Evolutionary conservation across 1,140 invertebrate species (phyloP), one percentile per base, ranked within the genome.

Genomic region (Neodiprion pinetum): DNA sequence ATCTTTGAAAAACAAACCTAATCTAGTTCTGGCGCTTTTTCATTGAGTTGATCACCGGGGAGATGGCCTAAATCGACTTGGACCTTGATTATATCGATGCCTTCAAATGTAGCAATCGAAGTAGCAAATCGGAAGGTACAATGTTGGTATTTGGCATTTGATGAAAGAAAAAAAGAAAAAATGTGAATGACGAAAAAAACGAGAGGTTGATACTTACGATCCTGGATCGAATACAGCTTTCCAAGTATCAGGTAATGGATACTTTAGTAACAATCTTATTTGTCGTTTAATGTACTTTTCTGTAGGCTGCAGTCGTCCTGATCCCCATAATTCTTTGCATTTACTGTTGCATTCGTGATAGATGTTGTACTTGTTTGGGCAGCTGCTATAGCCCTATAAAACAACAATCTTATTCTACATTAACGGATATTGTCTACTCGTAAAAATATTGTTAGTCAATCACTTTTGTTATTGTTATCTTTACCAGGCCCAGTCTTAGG

Each of bases 321-420:
- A 91, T 77, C 94, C 95, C 96, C 96, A 99, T 69, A 93, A 91
- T 83, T 96, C 94, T 73, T 95, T 93, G 89, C 98, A 99, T 88
- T 92, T 98, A 40, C 92, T 91, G 2, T 92, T 92, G 87, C 98
- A 99, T 76, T 96, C 94, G 85, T 99, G 98, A 86, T 95, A 97
- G 74, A 97, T 94, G 85, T 99, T 99, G 80, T 92, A 95, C 87
- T 98, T 99, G 84, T 99, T 99, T 3, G 98, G 98, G 87, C 98
- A 99, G 7, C 95, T 94, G 79, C 91, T 92, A 78, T 93, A 93
- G 48, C 93, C 92, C 87, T 91, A 74, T 71, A 85, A 84, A 77
- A 40, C 79, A 68, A 72, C 28, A 80, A 71, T 67, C 5, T 40
- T 40, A 40, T 40, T 40, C 28, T 40, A 40, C 28, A 40, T 3